Base-by-base conservation (phyloP, 2,797 vertebrate species). In the Catharus ustulatus region DNA sequence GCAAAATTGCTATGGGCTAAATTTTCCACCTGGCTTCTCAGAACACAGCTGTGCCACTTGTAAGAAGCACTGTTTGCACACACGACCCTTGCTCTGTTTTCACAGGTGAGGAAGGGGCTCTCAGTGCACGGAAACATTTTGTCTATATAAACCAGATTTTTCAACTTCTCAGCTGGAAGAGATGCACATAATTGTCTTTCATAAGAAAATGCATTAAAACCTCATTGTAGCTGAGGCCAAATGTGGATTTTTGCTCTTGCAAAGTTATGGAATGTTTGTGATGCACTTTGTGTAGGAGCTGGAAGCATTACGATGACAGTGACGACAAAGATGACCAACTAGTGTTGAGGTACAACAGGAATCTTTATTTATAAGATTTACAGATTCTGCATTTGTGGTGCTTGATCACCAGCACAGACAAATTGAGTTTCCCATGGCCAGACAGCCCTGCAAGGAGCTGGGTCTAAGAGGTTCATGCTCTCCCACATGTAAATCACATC, bases 1-100 rank as follows among this genome's bases (percentile, higher is more conserved):
- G 90, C 84, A 95, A 36, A 96, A 90, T 87, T 88, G 91, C 91
- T 94, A 83, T 61, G 42, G 96, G 95, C 95, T 95, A 94, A 90
- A 95, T 96, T 97, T 97, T 97, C 95, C 90, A 94, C 69, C 67
- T 26, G 63, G 83, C 67, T 94, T 96, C 95, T 96, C 94, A 58
- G 95, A 90, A 74, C 85, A 90, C 93, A 96, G 87, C 94, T 95
- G 93, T 88, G 89, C 85, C 75, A 79, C 86, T 94, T 85, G 86
- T 79, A 82, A 94, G 77, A 68, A 68, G 64, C 80, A 84, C 87
- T 55, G 73, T 40, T 91, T 32, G 69, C 92, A 90, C 89, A 81
- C 61, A 64, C 3, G 3, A 42, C 59, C 89, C 54, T 3, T 54
- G 67, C 81, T 93, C 83, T 95, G 89, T 94, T 96, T 95, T 86